Evolutionary conservation across 2,888 invertebrate genomes (phyloP).

Genomic region (Lissocephala sabroskyi): DNA sequence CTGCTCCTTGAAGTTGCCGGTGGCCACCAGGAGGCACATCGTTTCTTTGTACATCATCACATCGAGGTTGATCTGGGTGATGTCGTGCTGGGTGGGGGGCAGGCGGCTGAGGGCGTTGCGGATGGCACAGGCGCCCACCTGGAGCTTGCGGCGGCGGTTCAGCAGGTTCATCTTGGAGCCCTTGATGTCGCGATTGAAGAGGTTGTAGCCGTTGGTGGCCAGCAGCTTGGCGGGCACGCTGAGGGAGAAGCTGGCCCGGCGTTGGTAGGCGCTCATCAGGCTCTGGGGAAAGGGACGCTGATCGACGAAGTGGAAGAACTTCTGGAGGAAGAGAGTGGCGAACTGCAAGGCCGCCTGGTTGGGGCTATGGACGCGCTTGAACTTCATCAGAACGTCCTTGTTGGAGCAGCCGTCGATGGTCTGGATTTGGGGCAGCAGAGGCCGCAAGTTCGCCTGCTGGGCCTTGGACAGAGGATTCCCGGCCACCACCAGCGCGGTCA

Average conservation of each 20-base stretch:
- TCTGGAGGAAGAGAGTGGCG: conserved; percentile 1
- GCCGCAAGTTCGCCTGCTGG: background rate
- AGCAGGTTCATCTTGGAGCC: background rate
- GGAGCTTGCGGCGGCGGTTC: conserved; percentile 13
- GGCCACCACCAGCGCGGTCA: conserved; percentile 6
- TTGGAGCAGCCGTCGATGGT: background rate
- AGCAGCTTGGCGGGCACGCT: conserved; percentile 5
- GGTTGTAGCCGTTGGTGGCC: background rate
- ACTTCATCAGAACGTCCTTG: conserved; percentile 1
- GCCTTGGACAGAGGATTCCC: conserved; percentile 22
- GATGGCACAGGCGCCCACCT: conserved; percentile 2
- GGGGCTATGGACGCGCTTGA: background rate
- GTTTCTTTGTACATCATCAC: background rate
- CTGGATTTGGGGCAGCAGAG: conserved; percentile 15
- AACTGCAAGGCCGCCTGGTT: background rate
- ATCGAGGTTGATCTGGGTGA: background rate
- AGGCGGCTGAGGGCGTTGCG: conserved; percentile 13
- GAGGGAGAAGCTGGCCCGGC: conserved; percentile 17
- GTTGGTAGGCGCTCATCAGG: conserved; percentile 10
- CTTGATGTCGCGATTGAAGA: conserved; percentile 20
- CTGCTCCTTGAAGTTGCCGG: conserved; percentile 10
- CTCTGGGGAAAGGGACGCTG: background rate
- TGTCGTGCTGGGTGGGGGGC: conserved; percentile 12
- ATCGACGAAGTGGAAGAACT: conserved; percentile 17
- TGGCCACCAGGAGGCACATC: conserved; percentile 11